phyloP scores from a whole-genome alignment of 2,888 invertebrate species.

The Paralinhomoeus sp. region DNA sequence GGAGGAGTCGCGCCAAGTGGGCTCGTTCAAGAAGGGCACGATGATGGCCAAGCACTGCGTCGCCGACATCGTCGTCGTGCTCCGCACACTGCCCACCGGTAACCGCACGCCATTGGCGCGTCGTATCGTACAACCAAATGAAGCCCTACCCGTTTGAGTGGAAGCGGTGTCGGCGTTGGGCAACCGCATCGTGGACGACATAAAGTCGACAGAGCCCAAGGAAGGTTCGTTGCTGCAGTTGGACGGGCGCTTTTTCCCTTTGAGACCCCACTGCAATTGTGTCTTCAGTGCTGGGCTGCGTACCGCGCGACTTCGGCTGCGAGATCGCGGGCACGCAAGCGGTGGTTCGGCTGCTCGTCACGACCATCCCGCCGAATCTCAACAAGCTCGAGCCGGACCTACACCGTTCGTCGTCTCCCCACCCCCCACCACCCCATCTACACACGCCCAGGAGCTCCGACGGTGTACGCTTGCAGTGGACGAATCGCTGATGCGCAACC shows the following conservation, averaged over 20 bases:
- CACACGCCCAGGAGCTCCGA: neutral
- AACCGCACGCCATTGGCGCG: too few species aligned
- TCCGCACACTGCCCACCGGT: constrained; percentile 70
- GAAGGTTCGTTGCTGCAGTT: constrained; percentile 15
- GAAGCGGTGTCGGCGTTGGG: constrained; percentile 79
- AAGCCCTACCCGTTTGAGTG: too few species aligned
- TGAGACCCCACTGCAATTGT: too few species aligned
- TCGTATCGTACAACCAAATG: too few species aligned
- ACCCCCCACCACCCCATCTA: neutral
- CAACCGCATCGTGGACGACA: constrained; percentile 58
- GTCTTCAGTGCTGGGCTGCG: constrained; percentile 8
- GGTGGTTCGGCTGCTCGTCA: constrained; percentile 64
- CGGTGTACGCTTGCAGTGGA: neutral
- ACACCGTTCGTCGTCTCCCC: constrained; percentile 37
- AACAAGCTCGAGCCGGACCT: constrained; percentile 70
- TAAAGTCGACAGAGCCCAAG: constrained; percentile 40
- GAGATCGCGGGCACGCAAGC: constrained; percentile 63
- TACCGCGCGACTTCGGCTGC: constrained; percentile 42
- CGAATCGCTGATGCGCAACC: constrained; percentile 48
- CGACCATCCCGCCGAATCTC: constrained; percentile 77
- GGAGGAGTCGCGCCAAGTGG: constrained; percentile 83
- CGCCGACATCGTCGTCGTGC: constrained; percentile 82
- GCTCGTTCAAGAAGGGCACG: constrained; percentile 90
- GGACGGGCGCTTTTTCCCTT: too few species aligned
- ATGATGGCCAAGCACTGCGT: constrained; percentile 84